Conservation (phyloP, 2,888 invertebrate species). For the Prenolepis imparis region DNA sequence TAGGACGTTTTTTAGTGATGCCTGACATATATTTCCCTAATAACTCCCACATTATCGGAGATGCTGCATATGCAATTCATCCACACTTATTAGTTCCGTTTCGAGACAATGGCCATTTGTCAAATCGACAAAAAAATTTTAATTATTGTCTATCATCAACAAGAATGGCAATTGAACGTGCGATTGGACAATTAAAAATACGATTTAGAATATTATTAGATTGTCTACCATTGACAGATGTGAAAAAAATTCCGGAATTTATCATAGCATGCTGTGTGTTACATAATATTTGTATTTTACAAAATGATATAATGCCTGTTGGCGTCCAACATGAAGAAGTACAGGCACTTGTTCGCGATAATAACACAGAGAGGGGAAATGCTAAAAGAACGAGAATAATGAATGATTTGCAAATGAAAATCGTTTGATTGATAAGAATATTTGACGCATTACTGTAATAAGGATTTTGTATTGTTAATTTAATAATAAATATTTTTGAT, state of each 20-base stretch:
- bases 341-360: neutral
- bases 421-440: neutral
- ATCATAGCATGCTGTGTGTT: conserved; percentile 8
- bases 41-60: neutral
- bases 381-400: conserved; percentile 11
- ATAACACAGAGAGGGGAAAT: conserved; percentile 4
- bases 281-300: conserved; percentile 9
- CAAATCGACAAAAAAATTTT: neutral
- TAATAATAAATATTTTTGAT: conserved; percentile 4
- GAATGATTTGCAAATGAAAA: neutral
- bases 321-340: neutral
- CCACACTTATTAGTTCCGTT: neutral
- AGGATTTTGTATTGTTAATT: neutral
- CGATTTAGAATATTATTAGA: neutral
- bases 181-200: neutral
- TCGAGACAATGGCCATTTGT: neutral
- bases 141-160: conserved; percentile 25
- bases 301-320: neutral
- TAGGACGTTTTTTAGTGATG: neutral
- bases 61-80: conserved; percentile 25
- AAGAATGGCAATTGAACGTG: neutral
- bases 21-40: neutral
- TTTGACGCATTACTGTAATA: neutral
- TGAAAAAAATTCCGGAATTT: neutral
- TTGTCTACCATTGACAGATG: neutral